A percentile compares a stretch with the other conserved stretches of the same genome.
Conservation (phyloP, 1,140 invertebrate genomes). For the Homalodisca vitripennis region DNA sequence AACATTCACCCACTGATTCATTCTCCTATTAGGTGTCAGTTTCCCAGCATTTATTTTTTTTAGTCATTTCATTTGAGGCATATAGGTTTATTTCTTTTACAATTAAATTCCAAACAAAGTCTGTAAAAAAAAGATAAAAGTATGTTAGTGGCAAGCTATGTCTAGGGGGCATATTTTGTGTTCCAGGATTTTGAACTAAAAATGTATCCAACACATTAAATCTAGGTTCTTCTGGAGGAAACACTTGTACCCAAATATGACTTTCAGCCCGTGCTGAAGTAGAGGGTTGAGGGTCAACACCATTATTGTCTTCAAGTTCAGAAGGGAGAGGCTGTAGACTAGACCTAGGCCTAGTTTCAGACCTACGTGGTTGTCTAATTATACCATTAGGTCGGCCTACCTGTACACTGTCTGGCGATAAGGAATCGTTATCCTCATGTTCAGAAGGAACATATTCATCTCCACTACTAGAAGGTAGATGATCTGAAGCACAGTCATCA, state of each 20-base stretch:
- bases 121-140: constrained; percentile 1
- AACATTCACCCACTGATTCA: too few relatives aligned
- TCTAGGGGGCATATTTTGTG: background rate
- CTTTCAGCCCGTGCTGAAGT: too few relatives aligned
- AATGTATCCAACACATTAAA: background rate
- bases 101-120: background rate
- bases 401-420: background rate
- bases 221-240: background rate
- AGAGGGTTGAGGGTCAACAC: too few relatives aligned
- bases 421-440: background rate
- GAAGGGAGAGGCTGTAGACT: too few relatives aligned
- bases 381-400: background rate
- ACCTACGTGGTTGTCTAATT: too few relatives aligned
- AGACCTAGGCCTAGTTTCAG: background rate
- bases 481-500: too few relatives aligned
- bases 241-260: background rate
- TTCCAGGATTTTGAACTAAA: background rate
- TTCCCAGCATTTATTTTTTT: background rate
- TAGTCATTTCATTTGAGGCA: background rate
- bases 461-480: background rate
- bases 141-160: too few relatives aligned
- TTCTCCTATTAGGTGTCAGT: background rate
- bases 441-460: background rate
- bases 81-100: background rate
- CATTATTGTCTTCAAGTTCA: too few relatives aligned